A percentile compares a stretch with the other conserved stretches of the same genome.
phyloP scores from a whole-genome alignment of 2,113 vertebrate genomes.

The Cariama cristata region DNA sequence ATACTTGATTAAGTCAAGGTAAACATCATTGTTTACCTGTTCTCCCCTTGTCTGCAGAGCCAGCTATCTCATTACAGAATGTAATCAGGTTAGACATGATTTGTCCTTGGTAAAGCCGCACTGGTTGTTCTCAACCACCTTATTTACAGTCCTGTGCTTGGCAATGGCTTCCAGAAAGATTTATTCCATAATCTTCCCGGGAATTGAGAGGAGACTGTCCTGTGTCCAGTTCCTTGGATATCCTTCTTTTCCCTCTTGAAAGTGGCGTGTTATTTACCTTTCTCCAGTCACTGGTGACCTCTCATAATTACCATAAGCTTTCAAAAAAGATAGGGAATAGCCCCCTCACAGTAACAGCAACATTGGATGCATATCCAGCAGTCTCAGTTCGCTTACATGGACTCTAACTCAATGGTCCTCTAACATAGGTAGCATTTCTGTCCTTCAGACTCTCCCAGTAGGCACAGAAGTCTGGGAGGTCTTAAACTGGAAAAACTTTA shows the following conservation, averaged over 20 bases:
- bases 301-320: not conserved
- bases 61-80: not conserved
- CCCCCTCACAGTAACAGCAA: not conserved
- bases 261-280: not conserved
- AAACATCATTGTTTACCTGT: not conserved
- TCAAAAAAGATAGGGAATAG: not conserved
- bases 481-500: not conserved
- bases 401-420: not conserved
- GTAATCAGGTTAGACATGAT: not conserved
- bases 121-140: not conserved
- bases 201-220: not conserved
- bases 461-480: not conserved
- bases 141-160: not conserved
- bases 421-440: not conserved
- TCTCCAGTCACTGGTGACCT: not conserved
- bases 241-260: not conserved
- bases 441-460: not conserved
- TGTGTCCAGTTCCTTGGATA: not conserved
- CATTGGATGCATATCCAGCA: not conserved
- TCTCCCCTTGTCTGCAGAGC: not conserved
- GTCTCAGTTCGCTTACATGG: not conserved
- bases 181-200: not conserved
- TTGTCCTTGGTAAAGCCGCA: not conserved
- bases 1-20: not conserved
- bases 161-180: not conserved